A percentile compares a stretch with the other conserved stretches of the same genome.
Conservation (phyloP, 2,797 vertebrate genomes). For the Betta splendens region DNA sequence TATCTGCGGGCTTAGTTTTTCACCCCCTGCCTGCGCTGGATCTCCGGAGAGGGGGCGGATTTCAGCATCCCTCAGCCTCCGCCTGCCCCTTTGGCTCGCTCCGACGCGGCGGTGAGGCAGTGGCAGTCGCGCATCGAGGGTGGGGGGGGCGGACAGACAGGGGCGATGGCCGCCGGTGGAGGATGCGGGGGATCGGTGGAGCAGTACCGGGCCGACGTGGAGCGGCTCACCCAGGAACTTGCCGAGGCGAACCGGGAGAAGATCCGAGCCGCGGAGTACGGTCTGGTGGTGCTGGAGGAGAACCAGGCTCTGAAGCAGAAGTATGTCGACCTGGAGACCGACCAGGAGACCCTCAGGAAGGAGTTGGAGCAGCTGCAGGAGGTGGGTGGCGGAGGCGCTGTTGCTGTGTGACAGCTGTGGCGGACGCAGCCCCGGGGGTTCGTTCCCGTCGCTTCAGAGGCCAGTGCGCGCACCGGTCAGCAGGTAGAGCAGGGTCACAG, state of each 20-base stretch:
- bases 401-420: neutral
- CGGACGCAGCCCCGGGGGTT: no score
- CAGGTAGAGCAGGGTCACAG: neutral
- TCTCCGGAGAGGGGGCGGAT: conserved; percentile 42
- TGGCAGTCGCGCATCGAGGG: conserved; percentile 34
- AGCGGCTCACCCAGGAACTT: conserved; percentile 90
- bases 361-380: conserved; percentile 95
- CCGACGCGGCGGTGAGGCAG: conserved; percentile 35
- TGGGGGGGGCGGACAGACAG: conserved; percentile 26
- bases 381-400: conserved; percentile 73
- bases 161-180: conserved; percentile 84
- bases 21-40: conserved; percentile 8
- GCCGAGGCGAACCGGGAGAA: conserved; percentile 96
- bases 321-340: conserved; percentile 92
- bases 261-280: conserved; percentile 95
- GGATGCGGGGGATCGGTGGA: conserved; percentile 85
- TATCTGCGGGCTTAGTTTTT: neutral
- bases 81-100: conserved; percentile 63
- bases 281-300: conserved; percentile 96
- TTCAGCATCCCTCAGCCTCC: conserved; percentile 71
- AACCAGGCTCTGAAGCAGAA: conserved; percentile 96
- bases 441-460: no score
- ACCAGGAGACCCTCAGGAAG: conserved; percentile 89
- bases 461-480: conserved; percentile 12
- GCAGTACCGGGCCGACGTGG: conserved; percentile 91